Evolutionary conservation across 2,113 vertebrate genomes (phyloP).

Genomic region (Uria lomvia): DNA sequence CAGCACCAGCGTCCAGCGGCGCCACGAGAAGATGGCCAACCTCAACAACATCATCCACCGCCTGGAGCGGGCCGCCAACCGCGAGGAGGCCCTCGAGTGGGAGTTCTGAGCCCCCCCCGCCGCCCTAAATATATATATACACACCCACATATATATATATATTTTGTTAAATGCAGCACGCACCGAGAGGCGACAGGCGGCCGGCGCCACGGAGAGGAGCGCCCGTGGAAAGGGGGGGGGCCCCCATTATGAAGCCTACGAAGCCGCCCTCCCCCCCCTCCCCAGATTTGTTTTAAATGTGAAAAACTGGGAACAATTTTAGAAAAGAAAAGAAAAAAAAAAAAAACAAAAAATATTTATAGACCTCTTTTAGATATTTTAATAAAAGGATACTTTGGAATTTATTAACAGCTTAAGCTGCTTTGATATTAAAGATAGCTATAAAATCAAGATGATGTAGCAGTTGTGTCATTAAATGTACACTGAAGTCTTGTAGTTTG

Average conservation of each 20-base stretch:
- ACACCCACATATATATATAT: slow-evolving; percentile 18
- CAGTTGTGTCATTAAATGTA: slow-evolving; percentile 92
- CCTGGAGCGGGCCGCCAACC: slow-evolving; percentile 93
- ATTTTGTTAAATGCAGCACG: slow-evolving; percentile 56
- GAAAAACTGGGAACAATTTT: slow-evolving; percentile 82
- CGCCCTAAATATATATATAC: neutral
- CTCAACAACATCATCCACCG: slow-evolving; percentile 98
- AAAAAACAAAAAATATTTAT: slow-evolving; percentile 84
- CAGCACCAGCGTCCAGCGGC: slow-evolving; percentile 88
- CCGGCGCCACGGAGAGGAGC: neutral
- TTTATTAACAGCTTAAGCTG: slow-evolving; percentile 94
- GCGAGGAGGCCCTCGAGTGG: slow-evolving; percentile 94
- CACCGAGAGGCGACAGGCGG: neutral
- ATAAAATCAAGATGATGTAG: slow-evolving; percentile 89
- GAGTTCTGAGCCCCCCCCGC: slow-evolving; percentile 81
- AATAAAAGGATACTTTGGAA: slow-evolving; percentile 96
- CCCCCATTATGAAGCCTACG: neutral
- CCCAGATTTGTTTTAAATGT: slow-evolving; percentile 62
- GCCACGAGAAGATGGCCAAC: slow-evolving; percentile 98
- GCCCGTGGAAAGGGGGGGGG: neutral
- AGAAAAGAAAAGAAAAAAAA: slow-evolving; percentile 72
- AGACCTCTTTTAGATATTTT: slow-evolving; percentile 95
- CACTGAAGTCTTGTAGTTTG: slow-evolving; percentile 96
- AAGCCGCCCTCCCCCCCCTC: neutral
- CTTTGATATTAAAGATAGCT: slow-evolving; percentile 92